phyloP scores from a whole-genome alignment of 2,888 invertebrate species.

The Archaeoteleia sp. region DNA sequence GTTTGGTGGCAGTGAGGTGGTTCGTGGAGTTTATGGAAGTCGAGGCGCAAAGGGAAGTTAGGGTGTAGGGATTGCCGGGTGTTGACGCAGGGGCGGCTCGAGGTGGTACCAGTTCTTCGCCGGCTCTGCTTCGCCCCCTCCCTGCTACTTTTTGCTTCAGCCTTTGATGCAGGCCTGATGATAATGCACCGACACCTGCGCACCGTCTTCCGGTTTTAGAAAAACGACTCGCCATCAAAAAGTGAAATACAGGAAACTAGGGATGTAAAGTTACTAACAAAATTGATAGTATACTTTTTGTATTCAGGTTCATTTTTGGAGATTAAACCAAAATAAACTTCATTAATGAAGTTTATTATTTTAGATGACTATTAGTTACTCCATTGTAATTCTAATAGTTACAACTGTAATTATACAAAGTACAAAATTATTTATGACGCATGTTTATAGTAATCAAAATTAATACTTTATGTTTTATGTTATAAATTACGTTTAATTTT shows the following conservation, averaged over 20 bases:
- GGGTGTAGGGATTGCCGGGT: slow-evolving; percentile 49
- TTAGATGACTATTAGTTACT: too few species aligned
- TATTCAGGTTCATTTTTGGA: too few species aligned
- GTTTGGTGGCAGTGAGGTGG: slow-evolving; percentile 66
- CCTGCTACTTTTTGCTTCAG: slow-evolving; percentile 13
- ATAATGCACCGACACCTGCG: slow-evolving; percentile 15
- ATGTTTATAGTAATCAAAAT: too few species aligned
- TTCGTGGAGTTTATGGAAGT: slow-evolving; percentile 58
- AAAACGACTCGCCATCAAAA: slow-evolving; percentile 3
- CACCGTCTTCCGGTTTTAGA: slow-evolving; percentile 20
- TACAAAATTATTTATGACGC: too few species aligned
- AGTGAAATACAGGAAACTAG: slow-evolving; percentile 5
- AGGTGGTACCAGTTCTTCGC: slow-evolving; percentile 61
- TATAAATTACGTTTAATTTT: too few species aligned
- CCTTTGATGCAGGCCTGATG: slow-evolving; percentile 21
- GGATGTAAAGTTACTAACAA: too few species aligned
- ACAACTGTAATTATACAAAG: too few species aligned
- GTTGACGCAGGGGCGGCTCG: slow-evolving; percentile 63
- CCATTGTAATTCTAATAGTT: too few species aligned
- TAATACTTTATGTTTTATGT: too few species aligned
- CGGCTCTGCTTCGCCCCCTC: slow-evolving; percentile 13
- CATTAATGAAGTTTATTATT: too few species aligned
- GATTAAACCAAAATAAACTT: too few species aligned
- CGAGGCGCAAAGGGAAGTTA: slow-evolving; percentile 49
- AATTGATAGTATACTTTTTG: too few species aligned